Evolutionary conservation across 2,888 invertebrate genomes (phyloP), one percentile per base, ranked within the genome.

Genomic region (Poecilobothrus nobilitatus): DNA sequence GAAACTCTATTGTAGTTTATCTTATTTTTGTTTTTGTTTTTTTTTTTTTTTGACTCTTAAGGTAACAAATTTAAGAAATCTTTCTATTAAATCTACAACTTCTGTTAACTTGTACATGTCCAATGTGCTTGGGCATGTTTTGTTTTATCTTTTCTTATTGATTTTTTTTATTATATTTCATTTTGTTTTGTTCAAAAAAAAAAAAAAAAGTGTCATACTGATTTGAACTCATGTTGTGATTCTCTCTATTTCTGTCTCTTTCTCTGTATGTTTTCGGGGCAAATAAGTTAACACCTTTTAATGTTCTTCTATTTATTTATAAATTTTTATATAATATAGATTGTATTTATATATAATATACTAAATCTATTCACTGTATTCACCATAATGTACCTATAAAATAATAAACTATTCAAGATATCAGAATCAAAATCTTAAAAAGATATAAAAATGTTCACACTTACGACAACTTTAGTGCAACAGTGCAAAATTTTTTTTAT

Each of bases 151-250:
- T 53, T 1, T 53, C 15, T 53, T 53, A 53, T 53, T 18, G 6
- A 12, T 15, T 18, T n/a, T n/a, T n/a, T n/a, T n/a, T n/a, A n/a
- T n/a, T n/a, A n/a, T n/a, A n/a, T n/a, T 53, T 37, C 9, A 5
- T 37, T 37, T 37, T 37, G 12, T 37, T 37, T 27, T 27, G 27
- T 27, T 27, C 2, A 27, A 27, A 27, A 27, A 27, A 27, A 41
- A 15, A 41, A 41, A 41, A 41, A 41, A 53, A 53, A 53, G 53
- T 53, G 53, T 53, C 53, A 53, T 53, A 53, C 53, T 53, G 53
- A 53, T n/a, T 53, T 53, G 53, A 53, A 53, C 53, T 53, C 53
- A 53, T 53, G 53, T 53, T 53, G 53, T 53, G 53, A 53, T 53
- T 53, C 18, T n/a, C 18, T 53, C 53, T 53, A 15, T 53, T 53